Evolutionary conservation across 2,888 invertebrate genomes (phyloP), one percentile per base, ranked within the genome.

Genomic region (Temnothorax rugatulus): DNA sequence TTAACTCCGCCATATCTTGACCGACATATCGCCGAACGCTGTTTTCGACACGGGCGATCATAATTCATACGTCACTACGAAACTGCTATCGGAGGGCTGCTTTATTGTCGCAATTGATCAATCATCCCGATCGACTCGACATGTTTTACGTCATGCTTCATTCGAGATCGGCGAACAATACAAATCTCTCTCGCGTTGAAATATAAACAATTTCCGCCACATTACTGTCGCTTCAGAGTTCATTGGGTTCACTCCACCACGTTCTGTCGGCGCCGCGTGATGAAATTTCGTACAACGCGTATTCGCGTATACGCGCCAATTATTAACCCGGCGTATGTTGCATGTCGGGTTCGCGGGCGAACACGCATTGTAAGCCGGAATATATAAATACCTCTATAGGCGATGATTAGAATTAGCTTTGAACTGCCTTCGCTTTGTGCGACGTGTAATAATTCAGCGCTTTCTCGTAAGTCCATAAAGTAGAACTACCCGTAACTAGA

Each of bases 41-140:
- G 69, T 68, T 77, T 81, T 74, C 47, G 71, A 77, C 77, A 57
- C 29, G 21, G 21, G 38, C 44, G 64, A 57, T 74, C 47, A 74
- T 59, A 74, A 73, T 81, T 81, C 74, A 44, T 8, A 59, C 34
- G 38, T 47, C 59, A 34, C 71, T 25, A n/a, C 18, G 38, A 13
- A 41, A n/a, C 15, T 13, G 25, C 13, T 64, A n/a, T 54, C 41
- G 77, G 34, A 4, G 41, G 18, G 8, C 8, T 38, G 13, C 69
- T 77, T 77, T 71, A 71, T 9, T 54, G 52, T 71, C 77, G 54
- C 77, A 25, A 71, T 77, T 69, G 38, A 76, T 76, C 52, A 71
- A 54, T 71, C 52, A 77, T 29, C 18, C 21, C 29, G 29, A n/a
- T 13, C 57, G 34, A 79, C 34, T 69, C 77, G 73, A 73, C n/a